phyloP scores from a whole-genome alignment of 2,888 invertebrate genomes.

The Notodonta dromedarius region DNA sequence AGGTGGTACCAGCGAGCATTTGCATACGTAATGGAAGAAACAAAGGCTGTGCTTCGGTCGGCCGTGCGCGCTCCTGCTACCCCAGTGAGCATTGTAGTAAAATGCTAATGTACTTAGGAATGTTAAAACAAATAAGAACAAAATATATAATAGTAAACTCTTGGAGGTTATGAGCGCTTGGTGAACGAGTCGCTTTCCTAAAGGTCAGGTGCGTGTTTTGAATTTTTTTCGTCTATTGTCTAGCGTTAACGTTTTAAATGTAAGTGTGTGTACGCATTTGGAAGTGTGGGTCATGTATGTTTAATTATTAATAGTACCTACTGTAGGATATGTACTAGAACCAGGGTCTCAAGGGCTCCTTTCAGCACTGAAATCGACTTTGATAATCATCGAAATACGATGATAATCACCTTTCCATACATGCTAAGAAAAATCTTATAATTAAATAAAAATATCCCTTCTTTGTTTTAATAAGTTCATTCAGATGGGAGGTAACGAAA shows the following conservation, averaged over 20 bases:
- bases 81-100: constrained; percentile 71
- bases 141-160: constrained; percentile 30
- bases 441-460: too few relatives aligned
- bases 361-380: too few relatives aligned
- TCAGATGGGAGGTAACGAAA: constrained; percentile 33
- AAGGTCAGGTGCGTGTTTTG: constrained; percentile 27
- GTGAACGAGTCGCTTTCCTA: constrained; percentile 20
- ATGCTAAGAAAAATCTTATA: too few relatives aligned
- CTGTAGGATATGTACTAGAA: neutral
- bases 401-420: too few relatives aligned
- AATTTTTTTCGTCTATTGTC: constrained; percentile 8
- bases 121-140: constrained; percentile 55
- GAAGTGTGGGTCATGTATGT: too few relatives aligned
- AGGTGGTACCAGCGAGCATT: constrained; percentile 66
- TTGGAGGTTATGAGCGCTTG: constrained; percentile 31
- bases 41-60: constrained; percentile 68
- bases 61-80: constrained; percentile 68
- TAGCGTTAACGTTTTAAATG: neutral
- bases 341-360: too few relatives aligned
- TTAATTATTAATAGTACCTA: neutral
- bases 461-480: neutral
- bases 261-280: neutral
- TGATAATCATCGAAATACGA: too few relatives aligned
- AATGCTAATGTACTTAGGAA: constrained; percentile 74
- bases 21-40: constrained; percentile 76